A percentile compares a stretch with the other conserved stretches of the same genome.
phyloP scores from a whole-genome alignment of 2,888 invertebrate species.

The Onchidella celtica region DNA sequence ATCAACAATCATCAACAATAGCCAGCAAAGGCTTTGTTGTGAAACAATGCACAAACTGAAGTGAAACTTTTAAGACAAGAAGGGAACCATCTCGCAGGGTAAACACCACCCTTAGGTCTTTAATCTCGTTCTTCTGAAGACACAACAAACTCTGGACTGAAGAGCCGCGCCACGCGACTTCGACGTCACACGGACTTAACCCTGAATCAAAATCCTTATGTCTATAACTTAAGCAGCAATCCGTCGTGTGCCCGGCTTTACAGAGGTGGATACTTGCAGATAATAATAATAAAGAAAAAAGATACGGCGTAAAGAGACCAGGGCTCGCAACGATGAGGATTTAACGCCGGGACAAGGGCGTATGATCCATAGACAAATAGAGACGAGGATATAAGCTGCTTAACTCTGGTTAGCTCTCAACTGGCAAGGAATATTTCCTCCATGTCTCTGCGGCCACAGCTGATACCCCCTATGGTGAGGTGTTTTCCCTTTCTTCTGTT shows the following conservation, averaged over 20 bases:
- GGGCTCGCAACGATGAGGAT: background rate
- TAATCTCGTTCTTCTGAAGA: background rate
- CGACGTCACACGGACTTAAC: slow-evolving; percentile 20
- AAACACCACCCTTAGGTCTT: background rate
- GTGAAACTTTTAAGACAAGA: too few relatives aligned
- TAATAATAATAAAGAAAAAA: slow-evolving; percentile 11
- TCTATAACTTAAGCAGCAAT: slow-evolving; percentile 30
- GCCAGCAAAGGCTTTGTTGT: too few relatives aligned
- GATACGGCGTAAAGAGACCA: background rate
- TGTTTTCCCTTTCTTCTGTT: background rate
- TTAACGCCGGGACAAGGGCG: background rate
- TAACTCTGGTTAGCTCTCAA: slow-evolving; percentile 17
- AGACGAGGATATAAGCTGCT: slow-evolving; percentile 27
- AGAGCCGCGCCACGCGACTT: background rate
- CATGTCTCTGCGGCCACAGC: background rate
- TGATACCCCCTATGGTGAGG: slow-evolving; percentile 4
- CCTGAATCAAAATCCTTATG: slow-evolving; percentile 20
- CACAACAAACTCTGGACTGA: background rate
- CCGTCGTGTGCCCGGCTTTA: background rate
- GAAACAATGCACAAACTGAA: too few relatives aligned
- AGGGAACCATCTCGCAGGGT: background rate
- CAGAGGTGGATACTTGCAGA: slow-evolving; percentile 6
- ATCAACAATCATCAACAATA: too few relatives aligned
- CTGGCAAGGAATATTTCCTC: background rate
- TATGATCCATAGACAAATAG: slow-evolving; percentile 3